Conservation (phyloP, 2,113 vertebrate genomes). For the Trichechus manatus region DNA sequence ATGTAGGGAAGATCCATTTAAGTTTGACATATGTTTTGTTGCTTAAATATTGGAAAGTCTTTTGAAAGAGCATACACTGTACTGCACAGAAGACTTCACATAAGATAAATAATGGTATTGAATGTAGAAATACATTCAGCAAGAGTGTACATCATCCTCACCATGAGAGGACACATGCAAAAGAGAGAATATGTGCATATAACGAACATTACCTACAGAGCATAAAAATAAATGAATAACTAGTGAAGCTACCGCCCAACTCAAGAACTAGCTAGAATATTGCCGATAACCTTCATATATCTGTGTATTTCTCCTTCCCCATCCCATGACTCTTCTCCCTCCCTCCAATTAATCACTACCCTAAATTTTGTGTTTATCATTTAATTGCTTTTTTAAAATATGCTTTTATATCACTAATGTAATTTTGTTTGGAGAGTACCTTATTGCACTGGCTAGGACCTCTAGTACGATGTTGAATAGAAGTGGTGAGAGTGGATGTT, state of each 20-base stretch:
- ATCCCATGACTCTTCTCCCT: not conserved
- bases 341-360: not conserved
- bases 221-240: not conserved
- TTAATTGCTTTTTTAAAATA: not conserved
- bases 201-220: not conserved
- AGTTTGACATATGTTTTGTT: not conserved
- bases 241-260: not conserved
- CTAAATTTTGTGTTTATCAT: not conserved
- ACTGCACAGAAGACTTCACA: not conserved
- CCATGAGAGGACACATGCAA: not conserved
- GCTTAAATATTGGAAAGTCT: not conserved
- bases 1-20: not conserved
- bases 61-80: not conserved
- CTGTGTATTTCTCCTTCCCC: not conserved
- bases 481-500: too few species aligned
- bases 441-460: not conserved
- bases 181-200: not conserved
- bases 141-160: not conserved
- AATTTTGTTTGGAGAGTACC: not conserved
- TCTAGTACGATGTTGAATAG: too few species aligned
- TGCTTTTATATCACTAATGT: not conserved
- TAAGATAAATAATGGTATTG: not conserved
- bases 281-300: not conserved
- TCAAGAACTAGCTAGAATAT: not conserved
- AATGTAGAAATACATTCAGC: not conserved